These are phyloP conservation scores for Fragum whitleyi DNA, from an alignment of 2,888 invertebrate genomes.

Conservation along the genomic window DNA sequence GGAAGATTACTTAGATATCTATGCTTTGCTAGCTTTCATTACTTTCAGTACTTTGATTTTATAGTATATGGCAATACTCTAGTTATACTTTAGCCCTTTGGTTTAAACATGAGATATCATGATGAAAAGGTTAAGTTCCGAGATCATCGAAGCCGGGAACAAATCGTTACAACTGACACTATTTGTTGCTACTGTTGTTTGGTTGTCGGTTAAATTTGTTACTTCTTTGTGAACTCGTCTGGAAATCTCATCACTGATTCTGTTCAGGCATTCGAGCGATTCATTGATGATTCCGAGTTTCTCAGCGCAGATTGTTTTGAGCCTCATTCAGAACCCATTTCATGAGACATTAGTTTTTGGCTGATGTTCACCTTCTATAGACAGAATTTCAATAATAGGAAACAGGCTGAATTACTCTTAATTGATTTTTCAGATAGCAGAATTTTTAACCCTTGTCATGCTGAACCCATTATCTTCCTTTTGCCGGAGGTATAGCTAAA, in stretches of 20 bases:
- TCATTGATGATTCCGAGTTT: not conserved
- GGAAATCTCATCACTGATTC: conserved; percentile 9
- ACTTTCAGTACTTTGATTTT: no score
- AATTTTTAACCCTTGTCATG: no score
- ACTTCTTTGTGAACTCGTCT: conserved; percentile 18
- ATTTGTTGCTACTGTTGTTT: not conserved
- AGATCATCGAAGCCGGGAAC: not conserved
- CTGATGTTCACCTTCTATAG: conserved; percentile 15
- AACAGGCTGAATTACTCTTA: conserved; percentile 2
- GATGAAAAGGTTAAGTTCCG: not conserved
- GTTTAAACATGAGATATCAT: no score
- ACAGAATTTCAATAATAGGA: conserved; percentile 22
- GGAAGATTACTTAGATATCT: no score
- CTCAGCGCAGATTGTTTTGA: not conserved
- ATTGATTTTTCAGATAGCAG: conserved; percentile 16
- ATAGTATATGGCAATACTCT: no score
- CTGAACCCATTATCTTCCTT: no score
- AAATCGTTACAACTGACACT: conserved; percentile 24
- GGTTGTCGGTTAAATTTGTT: conserved; percentile 2
- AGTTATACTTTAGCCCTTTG: no score
- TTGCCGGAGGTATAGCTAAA: no score
- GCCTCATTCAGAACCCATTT: conserved; percentile 55
- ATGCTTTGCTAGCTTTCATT: no score
- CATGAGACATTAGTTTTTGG: conserved; percentile 56
- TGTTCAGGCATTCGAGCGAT: conserved; percentile 9